Percentiles rank a stretch among this genome's conserved stretches.
phyloP scores from a whole-genome alignment of 2,797 vertebrate genomes.

The Hylomyscus alleni region DNA sequence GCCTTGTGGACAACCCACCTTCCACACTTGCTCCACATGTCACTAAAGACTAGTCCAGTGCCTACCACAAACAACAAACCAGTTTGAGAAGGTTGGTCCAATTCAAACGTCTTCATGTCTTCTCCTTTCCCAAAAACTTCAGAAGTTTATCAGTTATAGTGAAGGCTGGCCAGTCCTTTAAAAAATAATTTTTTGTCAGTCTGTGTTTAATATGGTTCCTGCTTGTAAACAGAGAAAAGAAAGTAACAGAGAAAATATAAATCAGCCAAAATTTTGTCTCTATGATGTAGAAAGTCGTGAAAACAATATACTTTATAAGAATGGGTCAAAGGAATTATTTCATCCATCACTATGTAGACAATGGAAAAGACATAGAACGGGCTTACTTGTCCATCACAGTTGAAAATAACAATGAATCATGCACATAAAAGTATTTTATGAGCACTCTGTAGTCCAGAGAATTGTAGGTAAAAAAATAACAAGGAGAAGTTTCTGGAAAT shows the following conservation, averaged over 20 bases:
- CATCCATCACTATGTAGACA: not conserved
- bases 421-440: not conserved
- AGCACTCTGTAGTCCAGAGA: not conserved
- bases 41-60: not conserved
- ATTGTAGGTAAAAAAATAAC: slow-evolving; percentile 1
- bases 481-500: not conserved
- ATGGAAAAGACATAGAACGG: not conserved
- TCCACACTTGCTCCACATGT: not conserved
- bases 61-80: not conserved
- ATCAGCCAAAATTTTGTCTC: not conserved
- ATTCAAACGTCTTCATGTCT: not conserved
- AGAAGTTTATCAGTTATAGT: not conserved
- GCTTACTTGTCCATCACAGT: not conserved
- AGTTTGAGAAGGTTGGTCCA: not conserved
- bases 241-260: not conserved
- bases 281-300: not conserved
- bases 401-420: not conserved
- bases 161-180: not conserved
- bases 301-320: not conserved
- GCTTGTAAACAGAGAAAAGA: not conserved
- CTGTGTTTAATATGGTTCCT: not conserved
- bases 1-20: not conserved
- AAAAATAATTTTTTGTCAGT: not conserved
- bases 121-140: not conserved
- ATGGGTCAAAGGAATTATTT: not conserved